Conservation (phyloP, 2,888 invertebrate genomes). For the Pegoplata infirma region DNA sequence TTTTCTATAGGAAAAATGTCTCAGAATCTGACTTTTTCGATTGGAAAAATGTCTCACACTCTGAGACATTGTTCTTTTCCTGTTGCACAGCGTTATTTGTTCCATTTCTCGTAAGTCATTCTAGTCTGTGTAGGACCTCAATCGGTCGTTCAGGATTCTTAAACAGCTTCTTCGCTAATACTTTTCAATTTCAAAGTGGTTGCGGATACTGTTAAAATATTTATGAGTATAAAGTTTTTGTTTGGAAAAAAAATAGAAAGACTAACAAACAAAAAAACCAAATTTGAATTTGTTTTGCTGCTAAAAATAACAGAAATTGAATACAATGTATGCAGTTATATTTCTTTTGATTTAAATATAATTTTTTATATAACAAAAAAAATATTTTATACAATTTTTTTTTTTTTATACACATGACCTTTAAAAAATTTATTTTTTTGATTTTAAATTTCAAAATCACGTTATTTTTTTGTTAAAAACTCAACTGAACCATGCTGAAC, state of each 20-base stretch:
- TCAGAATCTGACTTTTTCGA: too few species aligned
- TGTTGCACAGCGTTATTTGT: too few species aligned
- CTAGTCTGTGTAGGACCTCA: background rate
- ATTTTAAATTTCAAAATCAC: too few species aligned
- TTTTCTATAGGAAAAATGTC: too few species aligned
- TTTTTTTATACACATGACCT: slow-evolving; percentile 27
- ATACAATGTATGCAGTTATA: background rate
- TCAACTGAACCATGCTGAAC: background rate
- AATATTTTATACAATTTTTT: background rate
- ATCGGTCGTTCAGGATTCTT: background rate
- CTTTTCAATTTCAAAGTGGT: slow-evolving; percentile 28
- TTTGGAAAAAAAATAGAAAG: background rate
- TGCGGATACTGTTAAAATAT: slow-evolving; percentile 52
- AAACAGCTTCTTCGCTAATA: background rate
- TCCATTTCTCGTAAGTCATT: too few species aligned
- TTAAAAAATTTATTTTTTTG: background rate
- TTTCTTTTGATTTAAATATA: slow-evolving; percentile 8
- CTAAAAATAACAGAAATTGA: background rate
- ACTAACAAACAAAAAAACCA: background rate
- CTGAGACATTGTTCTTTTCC: too few species aligned
- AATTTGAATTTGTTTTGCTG: background rate
- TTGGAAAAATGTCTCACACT: too few species aligned
- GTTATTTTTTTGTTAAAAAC: background rate
- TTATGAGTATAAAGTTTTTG: slow-evolving; percentile 31
- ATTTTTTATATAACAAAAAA: slow-evolving; percentile 7